These are phyloP conservation scores for Caenorhabditis zanzibari DNA, from an alignment of 2,888 invertebrate genomes.

Conservation along the genomic window DNA sequence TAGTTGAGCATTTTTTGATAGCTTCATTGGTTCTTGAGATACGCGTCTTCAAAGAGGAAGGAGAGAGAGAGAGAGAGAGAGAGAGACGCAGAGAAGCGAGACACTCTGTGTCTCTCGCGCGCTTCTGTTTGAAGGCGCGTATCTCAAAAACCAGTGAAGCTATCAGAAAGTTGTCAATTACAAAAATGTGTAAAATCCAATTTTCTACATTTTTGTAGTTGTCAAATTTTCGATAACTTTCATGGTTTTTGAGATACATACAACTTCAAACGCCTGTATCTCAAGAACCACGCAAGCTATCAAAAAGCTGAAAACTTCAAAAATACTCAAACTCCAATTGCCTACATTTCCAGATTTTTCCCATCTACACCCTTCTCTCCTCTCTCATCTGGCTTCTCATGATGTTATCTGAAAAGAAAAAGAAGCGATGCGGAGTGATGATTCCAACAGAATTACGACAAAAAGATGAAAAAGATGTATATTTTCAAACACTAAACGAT, in stretches of 20 bases:
- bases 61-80: no score
- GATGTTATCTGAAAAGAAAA: slow-evolving; percentile 48
- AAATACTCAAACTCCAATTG: background rate
- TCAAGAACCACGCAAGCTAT: no score
- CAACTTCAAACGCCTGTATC: background rate
- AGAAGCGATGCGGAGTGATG: slow-evolving; percentile 37
- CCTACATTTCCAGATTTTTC: slow-evolving; percentile 40
- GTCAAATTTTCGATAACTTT: background rate
- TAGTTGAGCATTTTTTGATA: slow-evolving; percentile 3
- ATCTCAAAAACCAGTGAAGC: background rate
- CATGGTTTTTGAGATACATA: background rate
- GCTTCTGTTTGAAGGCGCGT: no score
- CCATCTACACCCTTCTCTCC: slow-evolving; percentile 47
- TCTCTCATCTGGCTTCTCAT: slow-evolving; percentile 39
- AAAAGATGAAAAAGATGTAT: slow-evolving; percentile 52
- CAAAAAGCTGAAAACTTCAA: no score
- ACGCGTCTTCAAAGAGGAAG: background rate
- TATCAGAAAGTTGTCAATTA: background rate
- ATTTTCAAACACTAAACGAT: slow-evolving; percentile 48
- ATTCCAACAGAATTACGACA: background rate
- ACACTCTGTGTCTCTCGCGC: background rate
- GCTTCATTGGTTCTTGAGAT: background rate
- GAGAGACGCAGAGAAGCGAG: background rate
- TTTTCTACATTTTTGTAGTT: background rate
- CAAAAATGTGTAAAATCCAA: background rate